Evolutionary conservation across 2,797 vertebrate species (phyloP), one percentile per base, ranked within the genome.

Genomic region (Arvicola amphibius): DNA sequence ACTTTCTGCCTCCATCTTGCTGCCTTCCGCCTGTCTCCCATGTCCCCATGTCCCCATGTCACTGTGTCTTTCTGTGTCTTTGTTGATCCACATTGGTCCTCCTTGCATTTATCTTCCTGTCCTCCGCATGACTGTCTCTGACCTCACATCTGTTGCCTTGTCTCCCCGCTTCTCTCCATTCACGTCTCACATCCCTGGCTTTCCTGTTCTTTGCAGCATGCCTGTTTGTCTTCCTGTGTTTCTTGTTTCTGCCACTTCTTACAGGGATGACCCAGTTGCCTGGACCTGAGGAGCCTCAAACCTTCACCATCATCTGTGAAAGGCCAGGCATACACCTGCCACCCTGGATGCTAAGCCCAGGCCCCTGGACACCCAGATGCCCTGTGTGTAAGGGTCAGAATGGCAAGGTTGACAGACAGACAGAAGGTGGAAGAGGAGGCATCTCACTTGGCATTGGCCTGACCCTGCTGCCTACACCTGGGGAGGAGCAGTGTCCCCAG

Each of bases 221-320:
- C 65, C 43, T 27, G 46, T 37, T 2, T 11, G 6, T 74, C 10
- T 79, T 53, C 21, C 9, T 46, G 32, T 95, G 69, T 53, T 53
- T n/a, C 69, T 78, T 32, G 61, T 78, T 61, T 88, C 61, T 53
- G 21, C 61, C 8, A 46, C 95, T 99, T 99, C 98, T 98, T 98
- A 97, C 85, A 40, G 98, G 0, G 43, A 76, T 98, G 98, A 97
- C 98, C 97, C 2, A 98, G 97, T 25, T 96, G 94, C 0, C 91
- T 96, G 0, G 84, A 86, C 92, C 98, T 0, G 98, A 99, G 1
- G 97, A 96, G 0, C 97, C 98, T 0, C 96, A 98, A 67, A 98
- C 98, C 0, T 98, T 99, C 53, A 97, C 98, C 63, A 98, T 99
- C 95, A 98, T 99, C 98, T 99, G 98, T 17, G 98, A 98, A 88